Conservation (phyloP, 2,888 invertebrate genomes). For the Drosophila siamana region DNA sequence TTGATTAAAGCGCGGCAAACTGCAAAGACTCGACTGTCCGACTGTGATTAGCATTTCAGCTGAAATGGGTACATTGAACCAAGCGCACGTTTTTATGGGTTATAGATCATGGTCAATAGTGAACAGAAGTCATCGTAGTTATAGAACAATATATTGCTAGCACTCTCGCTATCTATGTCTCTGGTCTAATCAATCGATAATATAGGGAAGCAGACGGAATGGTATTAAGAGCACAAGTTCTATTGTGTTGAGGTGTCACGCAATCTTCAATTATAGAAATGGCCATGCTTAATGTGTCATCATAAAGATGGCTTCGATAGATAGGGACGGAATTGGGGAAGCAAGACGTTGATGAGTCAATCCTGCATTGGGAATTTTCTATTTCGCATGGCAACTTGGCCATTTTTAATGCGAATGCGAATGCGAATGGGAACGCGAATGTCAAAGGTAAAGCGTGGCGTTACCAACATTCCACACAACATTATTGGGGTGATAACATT, state of each 20-base stretch:
- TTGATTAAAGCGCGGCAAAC: constrained; percentile 35
- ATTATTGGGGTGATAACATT: neutral
- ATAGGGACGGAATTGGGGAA: constrained; percentile 26
- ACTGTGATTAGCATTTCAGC: constrained; percentile 40
- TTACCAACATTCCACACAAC: constrained; percentile 19
- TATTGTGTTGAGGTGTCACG: constrained; percentile 36
- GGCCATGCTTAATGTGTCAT: constrained; percentile 49
- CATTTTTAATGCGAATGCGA: neutral
- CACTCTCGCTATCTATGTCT: neutral
- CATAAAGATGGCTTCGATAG: constrained; percentile 41
- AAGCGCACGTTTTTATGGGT: constrained; percentile 23
- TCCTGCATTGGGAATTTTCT: constrained; percentile 13
- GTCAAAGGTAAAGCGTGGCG: constrained; percentile 25
- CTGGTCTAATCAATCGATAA: constrained; percentile 24
- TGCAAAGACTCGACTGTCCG: neutral
- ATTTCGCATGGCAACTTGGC: constrained; percentile 28
- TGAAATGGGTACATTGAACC: constrained; percentile 42
- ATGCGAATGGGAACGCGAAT: constrained; percentile 7
- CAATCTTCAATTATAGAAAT: constrained; percentile 50
- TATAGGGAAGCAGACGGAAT: constrained; percentile 14
- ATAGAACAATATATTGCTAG: neutral
- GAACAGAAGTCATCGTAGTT: neutral
- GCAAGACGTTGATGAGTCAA: constrained; percentile 41
- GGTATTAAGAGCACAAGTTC: constrained; percentile 20
- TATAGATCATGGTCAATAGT: constrained; percentile 39